Percentiles rank a stretch among this genome's conserved stretches.
These are phyloP conservation scores for Pantherophis vulpinus DNA, from an alignment of 2,797 vertebrate species.

Conservation along the genomic window DNA sequence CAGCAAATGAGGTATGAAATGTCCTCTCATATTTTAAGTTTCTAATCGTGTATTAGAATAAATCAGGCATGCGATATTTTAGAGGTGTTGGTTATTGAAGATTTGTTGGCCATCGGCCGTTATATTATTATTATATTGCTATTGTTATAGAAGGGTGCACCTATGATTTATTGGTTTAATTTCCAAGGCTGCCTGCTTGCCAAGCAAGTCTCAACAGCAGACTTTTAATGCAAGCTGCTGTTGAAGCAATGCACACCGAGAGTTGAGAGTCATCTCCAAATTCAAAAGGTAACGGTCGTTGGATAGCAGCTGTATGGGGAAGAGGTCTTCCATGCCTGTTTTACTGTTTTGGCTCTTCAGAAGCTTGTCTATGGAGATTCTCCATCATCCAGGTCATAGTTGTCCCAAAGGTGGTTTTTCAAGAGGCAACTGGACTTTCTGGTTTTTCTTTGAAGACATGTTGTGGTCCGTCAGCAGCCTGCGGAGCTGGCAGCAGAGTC, in stretches of 20 bases:
- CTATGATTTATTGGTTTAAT: neutral
- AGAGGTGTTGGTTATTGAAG: neutral
- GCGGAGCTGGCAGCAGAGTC: too few species aligned
- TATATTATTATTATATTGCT: neutral
- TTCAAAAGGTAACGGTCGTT: neutral
- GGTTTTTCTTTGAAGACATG: too few species aligned
- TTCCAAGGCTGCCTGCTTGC: neutral
- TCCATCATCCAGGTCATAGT: too few species aligned
- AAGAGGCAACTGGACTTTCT: too few species aligned
- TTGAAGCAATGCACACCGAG: neutral
- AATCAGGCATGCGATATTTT: neutral
- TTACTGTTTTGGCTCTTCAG: neutral
- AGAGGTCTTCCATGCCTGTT: neutral
- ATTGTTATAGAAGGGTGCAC: neutral
- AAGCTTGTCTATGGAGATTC: too few species aligned
- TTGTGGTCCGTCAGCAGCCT: too few species aligned
- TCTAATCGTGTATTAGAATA: neutral
- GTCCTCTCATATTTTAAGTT: neutral
- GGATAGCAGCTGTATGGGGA: neutral
- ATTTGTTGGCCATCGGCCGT: neutral
- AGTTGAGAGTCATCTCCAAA: neutral
- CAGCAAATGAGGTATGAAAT: neutral
- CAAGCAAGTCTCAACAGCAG: neutral
- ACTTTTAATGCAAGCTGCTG: neutral
- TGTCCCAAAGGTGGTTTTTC: too few species aligned